phyloP scores from a whole-genome alignment of 53 echinoderm and acorn worm species.

The Henricia sp. region DNA sequence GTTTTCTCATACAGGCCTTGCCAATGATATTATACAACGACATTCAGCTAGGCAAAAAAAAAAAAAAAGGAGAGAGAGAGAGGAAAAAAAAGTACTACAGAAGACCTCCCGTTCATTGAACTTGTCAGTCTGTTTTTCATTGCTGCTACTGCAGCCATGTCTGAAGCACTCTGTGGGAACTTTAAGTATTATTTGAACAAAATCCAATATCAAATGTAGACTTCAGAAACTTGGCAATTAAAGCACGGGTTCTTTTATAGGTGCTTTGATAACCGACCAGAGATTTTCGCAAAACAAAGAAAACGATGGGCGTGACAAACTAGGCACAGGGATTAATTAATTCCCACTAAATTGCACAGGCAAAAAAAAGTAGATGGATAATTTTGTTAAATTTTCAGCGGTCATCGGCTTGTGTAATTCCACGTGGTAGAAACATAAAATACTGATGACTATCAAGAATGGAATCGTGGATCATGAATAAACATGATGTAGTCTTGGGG shows the following conservation, averaged over 20 bases:
- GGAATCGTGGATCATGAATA: too few species aligned
- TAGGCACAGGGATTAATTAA: slow-evolving; percentile 47
- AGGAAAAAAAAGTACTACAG: slow-evolving; percentile 11
- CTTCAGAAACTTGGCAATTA: slow-evolving; percentile 4
- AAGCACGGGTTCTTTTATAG: neutral
- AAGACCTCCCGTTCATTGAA: slow-evolving; percentile 49
- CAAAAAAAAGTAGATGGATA: neutral
- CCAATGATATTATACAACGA: too few species aligned
- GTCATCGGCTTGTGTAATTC: slow-evolving; percentile 53
- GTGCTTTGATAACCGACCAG: slow-evolving; percentile 15
- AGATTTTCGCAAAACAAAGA: neutral
- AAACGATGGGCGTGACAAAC: slow-evolving; percentile 38
- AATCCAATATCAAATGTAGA: slow-evolving; percentile 45
- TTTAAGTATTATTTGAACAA: slow-evolving; percentile 50
- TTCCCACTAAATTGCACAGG: slow-evolving; percentile 29
- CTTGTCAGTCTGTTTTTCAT: slow-evolving; percentile 39
- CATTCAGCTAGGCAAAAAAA: too few species aligned
- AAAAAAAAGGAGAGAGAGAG: too few species aligned
- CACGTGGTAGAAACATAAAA: too few species aligned
- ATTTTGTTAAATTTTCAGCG: slow-evolving; percentile 36
- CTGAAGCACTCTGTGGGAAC: slow-evolving; percentile 28
- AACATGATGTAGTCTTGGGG: too few species aligned
- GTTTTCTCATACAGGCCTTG: too few species aligned
- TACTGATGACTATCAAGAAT: too few species aligned
- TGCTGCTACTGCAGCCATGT: neutral